These are phyloP conservation scores for Suncus etruscus DNA, from an alignment of 2,113 vertebrate genomes.

Conservation along the genomic window DNA sequence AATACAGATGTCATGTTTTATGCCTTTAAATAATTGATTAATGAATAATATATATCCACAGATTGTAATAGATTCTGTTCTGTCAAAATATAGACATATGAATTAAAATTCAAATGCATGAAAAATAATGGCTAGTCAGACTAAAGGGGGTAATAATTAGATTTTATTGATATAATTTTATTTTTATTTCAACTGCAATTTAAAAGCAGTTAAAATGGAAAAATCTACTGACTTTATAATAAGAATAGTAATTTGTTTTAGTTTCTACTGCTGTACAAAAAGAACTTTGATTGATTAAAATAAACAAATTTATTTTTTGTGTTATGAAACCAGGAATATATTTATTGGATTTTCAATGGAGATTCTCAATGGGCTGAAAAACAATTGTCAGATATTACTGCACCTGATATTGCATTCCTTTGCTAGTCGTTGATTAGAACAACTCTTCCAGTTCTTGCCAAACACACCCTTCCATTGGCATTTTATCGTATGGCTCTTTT, in stretches of 20 bases:
- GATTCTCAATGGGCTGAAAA: background rate
- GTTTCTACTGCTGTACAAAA: background rate
- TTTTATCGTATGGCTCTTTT: background rate
- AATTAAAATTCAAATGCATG: background rate
- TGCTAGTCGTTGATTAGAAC: background rate
- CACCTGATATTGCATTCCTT: background rate
- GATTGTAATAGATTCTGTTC: background rate
- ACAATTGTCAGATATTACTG: background rate
- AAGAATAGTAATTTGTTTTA: background rate
- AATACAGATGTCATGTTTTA: background rate
- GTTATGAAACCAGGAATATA: background rate
- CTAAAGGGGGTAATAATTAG: background rate
- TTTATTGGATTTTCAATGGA: background rate
- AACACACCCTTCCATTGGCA: background rate
- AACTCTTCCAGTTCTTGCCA: background rate
- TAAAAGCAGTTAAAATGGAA: background rate
- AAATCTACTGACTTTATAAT: slow-evolving; percentile 13
- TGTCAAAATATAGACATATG: background rate
- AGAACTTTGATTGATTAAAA: background rate
- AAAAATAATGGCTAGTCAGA: background rate
- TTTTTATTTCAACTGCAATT: no score
- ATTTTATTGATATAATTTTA: background rate
- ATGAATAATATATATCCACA: background rate
- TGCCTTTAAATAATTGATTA: background rate
- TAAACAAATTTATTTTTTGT: background rate